Evolutionary conservation across 92 coral and sea anemone genomes (phyloP).

Genomic region (Epizoanthus rinbou): DNA sequence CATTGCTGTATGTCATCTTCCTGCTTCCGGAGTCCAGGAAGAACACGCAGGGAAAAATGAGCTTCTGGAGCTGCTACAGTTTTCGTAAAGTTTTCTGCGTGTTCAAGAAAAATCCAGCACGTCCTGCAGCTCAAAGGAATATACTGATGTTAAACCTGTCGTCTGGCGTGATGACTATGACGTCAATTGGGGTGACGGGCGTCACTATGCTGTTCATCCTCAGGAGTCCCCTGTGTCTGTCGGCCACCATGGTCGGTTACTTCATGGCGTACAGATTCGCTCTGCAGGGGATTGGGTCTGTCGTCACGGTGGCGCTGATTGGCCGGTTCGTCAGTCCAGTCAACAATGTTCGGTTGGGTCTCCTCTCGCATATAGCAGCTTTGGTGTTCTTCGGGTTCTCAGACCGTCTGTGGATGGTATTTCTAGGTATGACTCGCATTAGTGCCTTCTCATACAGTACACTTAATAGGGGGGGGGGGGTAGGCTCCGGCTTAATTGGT

Average conservation of each 20-base stretch:
- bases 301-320: slow-evolving; percentile 60
- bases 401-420: slow-evolving; percentile 74
- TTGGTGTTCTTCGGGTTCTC: slow-evolving; percentile 66
- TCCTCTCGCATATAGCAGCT: slow-evolving; percentile 64
- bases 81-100: slow-evolving; percentile 37
- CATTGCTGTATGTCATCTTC: slow-evolving; percentile 59
- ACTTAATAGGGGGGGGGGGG: no score
- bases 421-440: slow-evolving; percentile 49
- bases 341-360: slow-evolving; percentile 48
- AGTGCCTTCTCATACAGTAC: no score
- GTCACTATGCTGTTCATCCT: slow-evolving; percentile 69
- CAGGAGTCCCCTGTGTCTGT: slow-evolving; percentile 77
- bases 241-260: slow-evolving; percentile 75
- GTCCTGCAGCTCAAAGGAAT: slow-evolving; percentile 47
- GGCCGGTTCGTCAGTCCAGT: slow-evolving; percentile 67
- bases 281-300: slow-evolving; percentile 74
- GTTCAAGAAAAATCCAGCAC: slow-evolving; percentile 21
- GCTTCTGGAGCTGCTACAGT: slow-evolving; percentile 46
- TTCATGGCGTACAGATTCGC: slow-evolving; percentile 81
- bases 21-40: slow-evolving; percentile 68
- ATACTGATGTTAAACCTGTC: slow-evolving; percentile 45
- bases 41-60: not conserved
- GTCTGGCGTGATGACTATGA: slow-evolving; percentile 53
- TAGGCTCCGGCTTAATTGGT: no score
- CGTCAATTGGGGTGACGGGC: slow-evolving; percentile 59